Evolutionary conservation across 2,888 invertebrate genomes (phyloP), one percentile per base, ranked within the genome.

Genomic region (Lycophotia porphyrea): DNA sequence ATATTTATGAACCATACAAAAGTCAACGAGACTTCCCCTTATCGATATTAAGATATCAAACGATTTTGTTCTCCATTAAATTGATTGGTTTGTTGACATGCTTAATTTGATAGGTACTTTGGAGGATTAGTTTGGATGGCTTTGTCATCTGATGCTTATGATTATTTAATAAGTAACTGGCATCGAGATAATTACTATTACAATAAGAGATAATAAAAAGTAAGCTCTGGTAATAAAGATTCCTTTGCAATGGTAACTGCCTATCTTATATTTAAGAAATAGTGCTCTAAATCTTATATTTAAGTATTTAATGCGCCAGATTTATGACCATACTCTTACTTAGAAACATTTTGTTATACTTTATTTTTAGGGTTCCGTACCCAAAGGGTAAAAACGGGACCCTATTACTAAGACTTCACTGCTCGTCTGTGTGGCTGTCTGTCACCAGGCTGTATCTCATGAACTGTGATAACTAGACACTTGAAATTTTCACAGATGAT

Each of bases 1-100:
- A 49, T 74, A 71, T 82, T 83, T 82, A 83, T 71, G 84, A 71
- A 66, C 65, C 42, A 70, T 74, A 52, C 63, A 34, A 68, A 58
- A 82, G 42, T 82, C 82, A 72, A 68, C 60, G 39, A 71, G 64
- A 71, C n/a, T 72, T 61, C 15, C 47, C n/a, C 47, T n/a, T 78
- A 58, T 60, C 39, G 66, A 58, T 44, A 82, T 68, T 27, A 55
- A 42, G 36, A 60, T 39, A 68, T 80, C 27, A 66, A 82, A 72
- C 42, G 5, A 66, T 58, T 78, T 77, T 27, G 31, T 60, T 65
- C 67, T 42, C 31, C 47, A 78, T 69, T 72, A n/a, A 49, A 66
- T 42, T 81, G 72, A 81, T 82, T 78, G 65, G 39, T 69, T 71
- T 55, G 49, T 60, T 78, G 21, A 31, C 11, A 64, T 21, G n/a